These are phyloP conservation scores for Idaea biselata DNA, from an alignment of 2,888 invertebrate species.

Conservation along the genomic window DNA sequence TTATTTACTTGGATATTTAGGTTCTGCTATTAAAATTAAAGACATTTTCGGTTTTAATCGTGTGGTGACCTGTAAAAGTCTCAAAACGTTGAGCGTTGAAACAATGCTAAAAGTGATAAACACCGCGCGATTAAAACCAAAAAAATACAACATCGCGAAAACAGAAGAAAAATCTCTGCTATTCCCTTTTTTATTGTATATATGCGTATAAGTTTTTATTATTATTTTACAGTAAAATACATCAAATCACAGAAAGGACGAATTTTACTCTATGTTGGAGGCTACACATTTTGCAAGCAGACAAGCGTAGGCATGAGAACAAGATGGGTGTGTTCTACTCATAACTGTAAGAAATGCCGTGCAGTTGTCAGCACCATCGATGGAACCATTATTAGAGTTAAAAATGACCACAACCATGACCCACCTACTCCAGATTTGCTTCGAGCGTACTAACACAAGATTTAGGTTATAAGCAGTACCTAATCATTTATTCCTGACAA, in stretches of 20 bases:
- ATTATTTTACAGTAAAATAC: constrained; percentile 31
- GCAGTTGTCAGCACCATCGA: constrained; percentile 33
- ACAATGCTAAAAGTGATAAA: no score
- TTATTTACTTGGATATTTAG: no score
- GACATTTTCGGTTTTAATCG: no score
- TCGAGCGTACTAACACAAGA: not conserved
- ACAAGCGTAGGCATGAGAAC: constrained; percentile 23
- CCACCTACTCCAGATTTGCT: not conserved
- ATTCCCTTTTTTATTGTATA: no score
- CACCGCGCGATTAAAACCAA: no score
- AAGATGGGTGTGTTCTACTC: constrained; percentile 44
- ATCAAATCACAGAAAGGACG: constrained; percentile 37
- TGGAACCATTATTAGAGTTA: constrained; percentile 27
- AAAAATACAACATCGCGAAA: no score
- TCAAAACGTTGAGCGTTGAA: no score
- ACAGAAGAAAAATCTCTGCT: no score
- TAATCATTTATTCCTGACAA: not conserved
- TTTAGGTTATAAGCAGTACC: not conserved
- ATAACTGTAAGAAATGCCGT: constrained; percentile 37
- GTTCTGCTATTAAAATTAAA: no score
- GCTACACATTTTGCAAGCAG: constrained; percentile 38
- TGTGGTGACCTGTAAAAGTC: no score
- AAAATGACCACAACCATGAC: constrained; percentile 33
- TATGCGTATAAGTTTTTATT: no score
- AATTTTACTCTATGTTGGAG: constrained; percentile 28